phyloP scores from a whole-genome alignment of 2,113 vertebrate genomes.

The Pagrus major region DNA sequence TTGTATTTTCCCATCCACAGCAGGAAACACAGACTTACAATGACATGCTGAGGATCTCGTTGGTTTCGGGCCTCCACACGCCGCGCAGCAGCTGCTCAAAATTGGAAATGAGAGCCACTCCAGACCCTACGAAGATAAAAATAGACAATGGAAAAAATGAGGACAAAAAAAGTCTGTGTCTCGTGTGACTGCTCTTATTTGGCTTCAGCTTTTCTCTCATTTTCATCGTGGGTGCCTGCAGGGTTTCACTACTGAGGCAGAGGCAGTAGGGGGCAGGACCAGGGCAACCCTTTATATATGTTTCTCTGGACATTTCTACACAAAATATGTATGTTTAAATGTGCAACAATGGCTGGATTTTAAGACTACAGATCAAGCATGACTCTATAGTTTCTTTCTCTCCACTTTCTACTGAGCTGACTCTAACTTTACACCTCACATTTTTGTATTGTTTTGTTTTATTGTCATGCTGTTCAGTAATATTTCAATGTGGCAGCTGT shows the following conservation, averaged over 20 bases:
- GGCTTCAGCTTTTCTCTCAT: neutral
- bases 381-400: neutral
- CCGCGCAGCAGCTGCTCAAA: constrained; percentile 96
- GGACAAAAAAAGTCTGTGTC: constrained; percentile 50
- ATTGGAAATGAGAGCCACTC: constrained; percentile 95
- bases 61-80: constrained; percentile 96
- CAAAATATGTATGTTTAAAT: neutral
- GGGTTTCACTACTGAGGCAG: neutral
- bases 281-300: neutral
- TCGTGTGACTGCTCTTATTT: constrained; percentile 36
- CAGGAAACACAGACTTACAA: constrained; percentile 88
- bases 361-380: neutral
- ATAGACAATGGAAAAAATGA: constrained; percentile 63
- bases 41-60: constrained; percentile 96
- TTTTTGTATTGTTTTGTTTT: no score
- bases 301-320: neutral
- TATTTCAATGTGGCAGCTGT: constrained; percentile 8
- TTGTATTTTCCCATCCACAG: neutral
- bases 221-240: constrained; percentile 19
- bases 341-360: neutral
- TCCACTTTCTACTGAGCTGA: neutral
- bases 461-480: neutral
- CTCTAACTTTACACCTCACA: neutral
- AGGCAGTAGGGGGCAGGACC: neutral
- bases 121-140: constrained; percentile 88